Percentiles rank a stretch among this genome's conserved stretches.
phyloP scores from a whole-genome alignment of 2,113 vertebrate species.

The Asarcornis scutulata region DNA sequence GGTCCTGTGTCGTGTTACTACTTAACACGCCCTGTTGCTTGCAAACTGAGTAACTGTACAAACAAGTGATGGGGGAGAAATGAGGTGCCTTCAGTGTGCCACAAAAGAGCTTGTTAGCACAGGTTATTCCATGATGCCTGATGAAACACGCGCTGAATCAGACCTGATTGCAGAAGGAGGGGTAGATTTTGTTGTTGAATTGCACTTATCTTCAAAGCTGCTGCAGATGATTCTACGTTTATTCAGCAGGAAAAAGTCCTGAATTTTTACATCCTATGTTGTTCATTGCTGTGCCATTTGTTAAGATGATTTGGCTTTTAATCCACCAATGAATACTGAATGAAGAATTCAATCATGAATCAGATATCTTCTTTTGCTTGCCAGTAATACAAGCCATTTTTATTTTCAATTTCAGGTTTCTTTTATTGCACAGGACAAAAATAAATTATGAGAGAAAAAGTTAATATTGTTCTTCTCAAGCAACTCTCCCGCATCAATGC shows the following conservation, averaged over 20 bases:
- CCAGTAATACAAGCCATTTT: slow-evolving; percentile 17
- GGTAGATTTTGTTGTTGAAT: not conserved
- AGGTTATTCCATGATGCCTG: not conserved
- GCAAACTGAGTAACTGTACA: slow-evolving; percentile 12
- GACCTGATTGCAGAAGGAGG: not conserved
- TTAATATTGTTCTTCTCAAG: slow-evolving; percentile 8
- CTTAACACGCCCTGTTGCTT: not conserved
- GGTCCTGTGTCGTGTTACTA: not conserved
- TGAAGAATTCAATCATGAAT: not conserved
- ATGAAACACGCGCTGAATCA: slow-evolving; percentile 30
- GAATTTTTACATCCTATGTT: not conserved
- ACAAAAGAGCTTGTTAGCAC: not conserved
- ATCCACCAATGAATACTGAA: slow-evolving; percentile 1
- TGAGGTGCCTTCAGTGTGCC: not conserved
- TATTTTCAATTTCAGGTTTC: slow-evolving; percentile 21
- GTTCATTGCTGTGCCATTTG: not conserved
- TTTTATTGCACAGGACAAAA: not conserved
- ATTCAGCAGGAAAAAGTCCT: not conserved
- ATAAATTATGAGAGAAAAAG: slow-evolving; percentile 24
- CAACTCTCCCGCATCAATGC: not conserved
- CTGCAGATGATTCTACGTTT: not conserved
- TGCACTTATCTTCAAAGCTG: not conserved
- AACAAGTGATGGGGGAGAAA: not conserved
- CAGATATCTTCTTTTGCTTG: not conserved
- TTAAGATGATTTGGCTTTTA: slow-evolving; percentile 23